Evolutionary conservation across 1,140 invertebrate species (phyloP).

Genomic region (Drosophila lini): DNA sequence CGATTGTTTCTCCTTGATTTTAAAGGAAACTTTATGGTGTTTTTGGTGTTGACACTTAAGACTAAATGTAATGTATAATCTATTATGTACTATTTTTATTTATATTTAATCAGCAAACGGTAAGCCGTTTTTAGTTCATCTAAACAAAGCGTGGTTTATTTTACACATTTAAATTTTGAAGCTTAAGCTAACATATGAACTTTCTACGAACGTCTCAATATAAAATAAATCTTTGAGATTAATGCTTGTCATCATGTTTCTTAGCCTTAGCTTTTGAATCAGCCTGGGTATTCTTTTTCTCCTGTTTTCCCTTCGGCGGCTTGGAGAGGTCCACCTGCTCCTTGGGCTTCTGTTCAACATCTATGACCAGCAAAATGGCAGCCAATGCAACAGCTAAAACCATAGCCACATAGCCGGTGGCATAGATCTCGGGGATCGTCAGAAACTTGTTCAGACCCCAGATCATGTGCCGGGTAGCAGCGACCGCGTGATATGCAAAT

Average conservation of each 20-base stretch:
- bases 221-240: not conserved
- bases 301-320: not conserved
- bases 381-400: conserved; percentile 59
- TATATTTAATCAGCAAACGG: not conserved
- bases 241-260: not conserved
- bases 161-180: conserved; percentile 21
- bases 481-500: conserved; percentile 88
- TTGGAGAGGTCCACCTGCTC: conserved; percentile 29
- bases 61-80: not conserved
- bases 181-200: not conserved
- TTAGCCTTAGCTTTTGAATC: not conserved
- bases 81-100: not conserved
- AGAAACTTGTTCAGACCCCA: conserved; percentile 89
- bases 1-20: conserved; percentile 31
- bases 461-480: conserved; percentile 88
- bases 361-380: conserved; percentile 5
- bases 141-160: not conserved
- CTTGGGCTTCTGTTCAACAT: conserved; percentile 12
- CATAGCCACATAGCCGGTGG: conserved; percentile 87
- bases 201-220: not conserved
- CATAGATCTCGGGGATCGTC: conserved; percentile 88
- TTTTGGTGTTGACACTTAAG: not conserved
- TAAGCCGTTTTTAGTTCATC: not conserved
- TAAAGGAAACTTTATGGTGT: not conserved
- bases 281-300: not conserved